Conservation (phyloP, 1,140 invertebrate genomes). For the Acromyrmex charruanus region DNA sequence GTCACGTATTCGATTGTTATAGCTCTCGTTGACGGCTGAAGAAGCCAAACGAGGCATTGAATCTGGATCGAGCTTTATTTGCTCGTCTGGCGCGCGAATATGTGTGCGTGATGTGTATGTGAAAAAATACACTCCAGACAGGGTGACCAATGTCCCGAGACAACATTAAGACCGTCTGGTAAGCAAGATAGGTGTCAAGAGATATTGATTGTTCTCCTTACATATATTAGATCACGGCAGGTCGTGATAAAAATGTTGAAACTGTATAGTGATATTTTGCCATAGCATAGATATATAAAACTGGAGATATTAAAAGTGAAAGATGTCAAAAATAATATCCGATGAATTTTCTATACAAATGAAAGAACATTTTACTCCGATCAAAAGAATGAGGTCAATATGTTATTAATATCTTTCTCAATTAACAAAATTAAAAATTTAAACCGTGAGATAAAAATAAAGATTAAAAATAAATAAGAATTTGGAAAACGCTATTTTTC, state of each 20-base stretch:
- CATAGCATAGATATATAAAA: background rate
- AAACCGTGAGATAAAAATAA: conserved; percentile 3
- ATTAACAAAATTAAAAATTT: background rate
- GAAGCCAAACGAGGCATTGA: conserved; percentile 66
- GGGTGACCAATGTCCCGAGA: conserved; percentile 34
- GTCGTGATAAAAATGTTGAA: background rate
- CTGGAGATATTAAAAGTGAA: background rate
- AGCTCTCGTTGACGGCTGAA: conserved; percentile 69
- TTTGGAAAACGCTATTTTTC: background rate
- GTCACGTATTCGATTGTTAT: conserved; percentile 76
- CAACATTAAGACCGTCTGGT: conserved; percentile 39
- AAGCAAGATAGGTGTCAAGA: conserved; percentile 33
- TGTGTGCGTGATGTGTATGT: conserved; percentile 33
- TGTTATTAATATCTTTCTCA: background rate
- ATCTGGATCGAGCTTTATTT: conserved; percentile 65
- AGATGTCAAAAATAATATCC: background rate
- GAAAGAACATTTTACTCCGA: background rate
- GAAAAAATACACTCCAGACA: conserved; percentile 49
- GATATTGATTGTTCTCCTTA: conserved; percentile 17
- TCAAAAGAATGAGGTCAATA: background rate
- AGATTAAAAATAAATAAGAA: background rate
- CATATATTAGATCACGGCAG: conserved; percentile 6
- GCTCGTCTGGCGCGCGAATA: conserved; percentile 42
- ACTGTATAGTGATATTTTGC: background rate
- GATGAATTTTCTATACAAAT: background rate